Percentiles rank a stretch among this genome's conserved stretches.
Conservation (phyloP, 2,113 vertebrate species). For the Entelurus aequoreus region DNA sequence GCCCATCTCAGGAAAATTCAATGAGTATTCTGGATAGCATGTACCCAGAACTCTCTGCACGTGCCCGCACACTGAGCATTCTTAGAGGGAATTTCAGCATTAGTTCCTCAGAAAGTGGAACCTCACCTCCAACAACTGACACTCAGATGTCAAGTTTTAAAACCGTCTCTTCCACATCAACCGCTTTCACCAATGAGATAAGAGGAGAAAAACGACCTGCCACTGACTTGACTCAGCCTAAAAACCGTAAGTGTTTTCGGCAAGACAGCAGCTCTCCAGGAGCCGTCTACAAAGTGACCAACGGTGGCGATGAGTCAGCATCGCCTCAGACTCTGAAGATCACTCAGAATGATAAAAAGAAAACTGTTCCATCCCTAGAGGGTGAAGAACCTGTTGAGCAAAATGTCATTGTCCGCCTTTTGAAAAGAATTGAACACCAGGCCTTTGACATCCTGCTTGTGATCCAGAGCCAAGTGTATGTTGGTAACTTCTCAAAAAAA, state of each 20-base stretch:
- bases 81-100: conserved; percentile 81
- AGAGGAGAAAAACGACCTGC: conserved; percentile 62
- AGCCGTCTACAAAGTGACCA: conserved; percentile 15
- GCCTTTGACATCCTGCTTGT: conserved; percentile 88
- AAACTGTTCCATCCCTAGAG: background rate
- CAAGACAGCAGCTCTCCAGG: conserved; percentile 68
- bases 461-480: conserved; percentile 78
- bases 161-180: conserved; percentile 78
- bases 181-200: conserved; percentile 82
- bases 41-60: conserved; percentile 91
- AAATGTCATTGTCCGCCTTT: conserved; percentile 40
- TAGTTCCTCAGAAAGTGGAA: conserved; percentile 54
- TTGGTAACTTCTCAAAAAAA: conserved; percentile 77
- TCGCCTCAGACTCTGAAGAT: background rate
- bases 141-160: conserved; percentile 78
- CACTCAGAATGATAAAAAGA: background rate
- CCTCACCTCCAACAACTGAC: conserved; percentile 49
- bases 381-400: conserved; percentile 3
- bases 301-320: conserved; percentile 7
- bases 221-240: conserved; percentile 45
- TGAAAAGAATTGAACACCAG: conserved; percentile 75
- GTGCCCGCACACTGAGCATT: conserved; percentile 87
- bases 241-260: conserved; percentile 77
- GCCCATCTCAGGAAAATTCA: conserved; percentile 81
- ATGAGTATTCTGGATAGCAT: conserved; percentile 90